Evolutionary conservation across 1,140 invertebrate species (phyloP), one percentile per base, ranked within the genome.

Genomic region (Leptonema lineaticorne): DNA sequence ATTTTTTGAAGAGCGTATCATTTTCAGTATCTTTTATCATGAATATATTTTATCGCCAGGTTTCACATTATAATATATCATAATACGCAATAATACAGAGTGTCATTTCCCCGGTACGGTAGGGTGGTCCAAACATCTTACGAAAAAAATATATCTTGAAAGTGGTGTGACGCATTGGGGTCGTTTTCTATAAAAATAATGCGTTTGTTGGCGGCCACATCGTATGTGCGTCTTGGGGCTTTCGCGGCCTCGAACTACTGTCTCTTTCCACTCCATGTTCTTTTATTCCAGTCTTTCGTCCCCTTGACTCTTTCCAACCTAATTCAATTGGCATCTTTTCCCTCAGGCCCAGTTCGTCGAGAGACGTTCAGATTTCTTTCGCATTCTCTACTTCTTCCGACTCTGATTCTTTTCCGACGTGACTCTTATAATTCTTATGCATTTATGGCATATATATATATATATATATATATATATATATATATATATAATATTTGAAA

Each of bases 181-280:
- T 33, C 59, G 37, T 33, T 62, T 62, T 62, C 33, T 37, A 62
- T 45, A 62, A 62, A 62, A 62, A 62, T 62, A 62, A 62, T 62
- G 37, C 59, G 22, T 62, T 60, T 24, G 24, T 41, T 27, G 50
- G 50, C 59, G 20, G 16, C 29, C 24, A 16, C 33, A 16, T 33
- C 22, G 57, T 59, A 59, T 59, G 57, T 20, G 33, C 22, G 59
- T 45, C 50, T 53, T 18, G 24, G 59, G 59, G 4, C 6, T 41
- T 41, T 6, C 57, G 6, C n/a, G 57, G 24, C 28, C n/a, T 9
- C 7, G 4, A 4, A 8, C 41, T 46, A 6, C 7, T 7, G 16
- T 8, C 14, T 48, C 16, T 16, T n/a, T n/a, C 16, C 46, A 48
- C 2, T 20, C 37, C 37, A 9, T 16, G 16, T 5, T 4, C 46